Evolutionary conservation across 2,113 vertebrate species (phyloP).

Genomic region (Poecilia latipinna): DNA sequence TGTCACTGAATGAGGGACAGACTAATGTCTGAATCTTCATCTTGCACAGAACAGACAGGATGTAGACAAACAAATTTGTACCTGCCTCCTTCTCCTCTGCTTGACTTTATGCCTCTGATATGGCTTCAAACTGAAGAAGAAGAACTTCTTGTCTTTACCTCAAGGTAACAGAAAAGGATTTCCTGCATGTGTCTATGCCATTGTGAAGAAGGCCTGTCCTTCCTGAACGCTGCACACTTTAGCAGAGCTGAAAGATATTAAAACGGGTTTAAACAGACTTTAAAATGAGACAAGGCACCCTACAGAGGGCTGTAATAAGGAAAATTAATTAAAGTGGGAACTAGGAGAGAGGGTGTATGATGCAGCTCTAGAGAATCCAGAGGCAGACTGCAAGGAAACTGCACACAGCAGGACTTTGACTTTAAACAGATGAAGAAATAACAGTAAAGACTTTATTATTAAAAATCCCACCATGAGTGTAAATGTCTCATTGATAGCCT

Average conservation of each 20-base stretch:
- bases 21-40: slow-evolving; percentile 2
- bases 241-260: slow-evolving; percentile 17
- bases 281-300: slow-evolving; percentile 17
- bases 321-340: slow-evolving; percentile 44
- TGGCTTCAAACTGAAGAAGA: not conserved
- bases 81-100: not conserved
- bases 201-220: slow-evolving; percentile 1
- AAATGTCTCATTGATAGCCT: not conserved
- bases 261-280: slow-evolving; percentile 40
- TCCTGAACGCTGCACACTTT: slow-evolving; percentile 14
- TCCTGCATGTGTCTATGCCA: not conserved
- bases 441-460: slow-evolving; percentile 8
- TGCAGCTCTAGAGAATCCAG: slow-evolving; percentile 9
- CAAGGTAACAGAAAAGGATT: not conserved
- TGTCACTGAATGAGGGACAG: slow-evolving; percentile 1
- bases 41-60: not conserved
- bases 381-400: slow-evolving; percentile 9
- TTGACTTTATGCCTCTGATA: too few relatives aligned
- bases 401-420: not conserved
- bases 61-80: too few relatives aligned
- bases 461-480: not conserved
- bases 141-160: not conserved
- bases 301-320: slow-evolving; percentile 26
- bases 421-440: slow-evolving; percentile 3
- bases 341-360: slow-evolving; percentile 4